These are phyloP conservation scores for Baryphthengus martii DNA, from an alignment of 2,113 vertebrate genomes.

Conservation along the genomic window DNA sequence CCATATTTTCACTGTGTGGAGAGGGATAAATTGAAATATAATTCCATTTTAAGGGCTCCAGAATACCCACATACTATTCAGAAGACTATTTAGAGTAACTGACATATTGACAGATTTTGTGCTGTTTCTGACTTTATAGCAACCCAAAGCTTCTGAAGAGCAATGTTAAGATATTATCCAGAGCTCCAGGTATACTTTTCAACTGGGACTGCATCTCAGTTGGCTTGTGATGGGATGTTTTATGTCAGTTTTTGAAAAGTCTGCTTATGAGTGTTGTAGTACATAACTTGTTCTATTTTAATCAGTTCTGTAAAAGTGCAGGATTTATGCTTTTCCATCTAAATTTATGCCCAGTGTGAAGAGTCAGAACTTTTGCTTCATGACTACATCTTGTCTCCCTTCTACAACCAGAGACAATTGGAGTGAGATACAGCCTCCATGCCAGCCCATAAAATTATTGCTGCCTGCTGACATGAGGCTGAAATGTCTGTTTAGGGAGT, in stretches of 20 bases:
- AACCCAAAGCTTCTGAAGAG: background rate
- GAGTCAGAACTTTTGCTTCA: background rate
- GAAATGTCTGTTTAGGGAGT: background rate
- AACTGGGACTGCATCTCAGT: background rate
- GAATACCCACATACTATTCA: background rate
- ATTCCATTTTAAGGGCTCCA: background rate
- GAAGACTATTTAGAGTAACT: background rate
- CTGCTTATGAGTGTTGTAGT: background rate
- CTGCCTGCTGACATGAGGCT: background rate
- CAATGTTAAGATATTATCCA: background rate
- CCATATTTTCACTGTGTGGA: background rate
- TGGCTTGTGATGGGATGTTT: background rate
- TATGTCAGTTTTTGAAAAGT: background rate
- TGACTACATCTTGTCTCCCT: background rate
- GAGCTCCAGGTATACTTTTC: background rate
- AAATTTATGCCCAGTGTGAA: background rate
- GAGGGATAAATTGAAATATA: background rate
- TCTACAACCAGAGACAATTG: background rate
- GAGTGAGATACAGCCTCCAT: background rate
- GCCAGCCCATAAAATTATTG: background rate
- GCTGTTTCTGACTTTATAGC: background rate
- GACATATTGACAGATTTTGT: background rate
- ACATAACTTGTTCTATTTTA: background rate
- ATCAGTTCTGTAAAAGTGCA: background rate
- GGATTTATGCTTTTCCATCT: background rate